These are phyloP conservation scores for Drosophila acutilabella DNA, from an alignment of 2,888 invertebrate species.

Conservation along the genomic window DNA sequence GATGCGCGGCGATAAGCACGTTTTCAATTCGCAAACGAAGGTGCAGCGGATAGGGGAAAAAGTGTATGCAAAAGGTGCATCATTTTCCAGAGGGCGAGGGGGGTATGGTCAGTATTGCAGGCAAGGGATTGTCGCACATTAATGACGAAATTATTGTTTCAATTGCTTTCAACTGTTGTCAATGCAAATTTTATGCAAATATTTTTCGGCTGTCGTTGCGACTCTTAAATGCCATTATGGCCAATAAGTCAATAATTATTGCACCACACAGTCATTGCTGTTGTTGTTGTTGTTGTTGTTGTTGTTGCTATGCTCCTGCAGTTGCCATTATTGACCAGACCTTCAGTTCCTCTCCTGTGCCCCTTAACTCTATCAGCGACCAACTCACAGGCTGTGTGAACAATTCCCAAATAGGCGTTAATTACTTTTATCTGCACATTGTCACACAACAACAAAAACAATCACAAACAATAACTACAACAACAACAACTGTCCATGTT, in stretches of 20 bases:
- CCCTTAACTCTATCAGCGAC: background rate
- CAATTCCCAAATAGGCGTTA: conserved; percentile 75
- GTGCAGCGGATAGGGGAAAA: conserved; percentile 9
- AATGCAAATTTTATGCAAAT: conserved; percentile 82
- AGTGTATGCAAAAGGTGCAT: conserved; percentile 16
- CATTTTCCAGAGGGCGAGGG: conserved; percentile 5
- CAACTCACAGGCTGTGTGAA: conserved; percentile 20
- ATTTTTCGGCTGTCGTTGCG: conserved; percentile 52
- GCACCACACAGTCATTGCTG: conserved; percentile 22
- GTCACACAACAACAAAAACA: conserved; percentile 55
- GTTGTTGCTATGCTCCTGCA: conserved; percentile 29
- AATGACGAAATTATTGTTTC: conserved; percentile 82
- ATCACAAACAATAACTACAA: conserved; percentile 23
- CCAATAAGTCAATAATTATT: conserved; percentile 81
- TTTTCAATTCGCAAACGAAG: conserved; percentile 72
- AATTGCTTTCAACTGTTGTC: conserved; percentile 81
- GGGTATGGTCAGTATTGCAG: background rate
- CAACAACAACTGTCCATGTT: conserved; percentile 27
- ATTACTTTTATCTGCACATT: conserved; percentile 76
- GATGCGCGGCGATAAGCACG: conserved; percentile 81
- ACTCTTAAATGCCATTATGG: conserved; percentile 75
- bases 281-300: conserved; percentile 18
- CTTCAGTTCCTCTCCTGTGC: background rate
- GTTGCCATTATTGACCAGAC: conserved; percentile 35
- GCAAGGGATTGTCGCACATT: conserved; percentile 69